phyloP scores from a whole-genome alignment of 2,797 vertebrate species.

The Tangara arthus region DNA sequence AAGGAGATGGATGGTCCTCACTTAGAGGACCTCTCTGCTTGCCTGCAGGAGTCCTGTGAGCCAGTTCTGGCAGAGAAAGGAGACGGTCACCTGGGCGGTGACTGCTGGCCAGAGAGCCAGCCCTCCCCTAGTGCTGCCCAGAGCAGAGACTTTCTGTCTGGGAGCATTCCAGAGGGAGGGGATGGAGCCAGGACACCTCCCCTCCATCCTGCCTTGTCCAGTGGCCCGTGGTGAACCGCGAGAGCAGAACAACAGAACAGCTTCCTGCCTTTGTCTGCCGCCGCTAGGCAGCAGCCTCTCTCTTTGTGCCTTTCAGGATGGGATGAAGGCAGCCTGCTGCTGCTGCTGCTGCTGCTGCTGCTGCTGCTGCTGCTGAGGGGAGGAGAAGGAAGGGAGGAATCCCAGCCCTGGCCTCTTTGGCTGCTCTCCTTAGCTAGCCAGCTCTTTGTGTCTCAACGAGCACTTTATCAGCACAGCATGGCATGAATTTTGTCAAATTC shows the following conservation, averaged over 20 bases:
- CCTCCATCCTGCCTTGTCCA: rapidly evolving
- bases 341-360: not conserved
- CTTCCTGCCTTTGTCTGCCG: not conserved
- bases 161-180: not conserved
- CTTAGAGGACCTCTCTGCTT: not conserved
- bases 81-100: not conserved
- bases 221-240: rapidly evolving
- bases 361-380: not conserved
- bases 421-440: not conserved
- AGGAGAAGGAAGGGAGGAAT: not conserved
- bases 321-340: not conserved
- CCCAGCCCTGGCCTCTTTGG: not conserved
- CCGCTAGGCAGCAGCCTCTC: constrained; percentile 54
- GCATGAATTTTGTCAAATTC: not conserved
- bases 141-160: not conserved
- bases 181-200: not conserved
- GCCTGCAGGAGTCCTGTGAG: rapidly evolving
- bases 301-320: not conserved
- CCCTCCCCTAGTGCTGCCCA: not conserved
- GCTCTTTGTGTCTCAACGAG: not conserved
- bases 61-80: not conserved
- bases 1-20: not conserved
- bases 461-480: not conserved
- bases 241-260: rapidly evolving
- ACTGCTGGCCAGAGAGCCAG: not conserved